A percentile compares a stretch with the other conserved stretches of the same genome.
Conservation (phyloP, 2,113 vertebrate genomes). For the Brienomyrus brachyistius region DNA sequence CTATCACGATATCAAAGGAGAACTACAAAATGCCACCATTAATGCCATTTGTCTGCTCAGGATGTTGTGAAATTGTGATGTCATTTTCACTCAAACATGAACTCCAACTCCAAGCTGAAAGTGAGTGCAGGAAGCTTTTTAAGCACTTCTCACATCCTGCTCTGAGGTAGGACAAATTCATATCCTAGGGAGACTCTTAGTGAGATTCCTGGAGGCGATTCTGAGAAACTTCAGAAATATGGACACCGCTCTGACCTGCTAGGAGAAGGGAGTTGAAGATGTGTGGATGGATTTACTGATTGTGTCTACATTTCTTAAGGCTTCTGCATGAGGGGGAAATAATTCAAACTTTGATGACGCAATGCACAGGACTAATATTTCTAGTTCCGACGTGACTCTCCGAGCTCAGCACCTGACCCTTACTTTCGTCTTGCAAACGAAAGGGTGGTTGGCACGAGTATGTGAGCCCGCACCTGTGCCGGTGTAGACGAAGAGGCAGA, state of each 20-base stretch:
- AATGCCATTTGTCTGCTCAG: neutral
- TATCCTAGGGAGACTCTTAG: neutral
- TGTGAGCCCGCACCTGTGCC: conserved; percentile 81
- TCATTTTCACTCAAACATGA: neutral
- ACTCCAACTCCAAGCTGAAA: neutral
- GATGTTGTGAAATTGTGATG: neutral
- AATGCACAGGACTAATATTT: neutral
- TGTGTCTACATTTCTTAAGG: neutral
- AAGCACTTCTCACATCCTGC: neutral
- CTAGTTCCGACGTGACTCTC: neutral
- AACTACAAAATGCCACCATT: neutral
- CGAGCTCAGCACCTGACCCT: neutral
- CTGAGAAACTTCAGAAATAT: neutral
- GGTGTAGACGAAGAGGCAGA: conserved; percentile 89
- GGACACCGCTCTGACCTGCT: neutral
- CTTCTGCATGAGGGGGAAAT: neutral
- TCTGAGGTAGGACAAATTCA: neutral
- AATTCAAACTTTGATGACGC: neutral
- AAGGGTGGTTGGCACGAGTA: neutral
- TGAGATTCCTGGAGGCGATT: neutral
- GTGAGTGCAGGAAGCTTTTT: neutral
- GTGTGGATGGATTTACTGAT: neutral
- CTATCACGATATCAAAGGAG: neutral
- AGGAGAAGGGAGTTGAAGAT: neutral
- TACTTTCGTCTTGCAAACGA: neutral